phyloP scores from a whole-genome alignment of 2,888 invertebrate genomes.

The Aporophyla nigra region DNA sequence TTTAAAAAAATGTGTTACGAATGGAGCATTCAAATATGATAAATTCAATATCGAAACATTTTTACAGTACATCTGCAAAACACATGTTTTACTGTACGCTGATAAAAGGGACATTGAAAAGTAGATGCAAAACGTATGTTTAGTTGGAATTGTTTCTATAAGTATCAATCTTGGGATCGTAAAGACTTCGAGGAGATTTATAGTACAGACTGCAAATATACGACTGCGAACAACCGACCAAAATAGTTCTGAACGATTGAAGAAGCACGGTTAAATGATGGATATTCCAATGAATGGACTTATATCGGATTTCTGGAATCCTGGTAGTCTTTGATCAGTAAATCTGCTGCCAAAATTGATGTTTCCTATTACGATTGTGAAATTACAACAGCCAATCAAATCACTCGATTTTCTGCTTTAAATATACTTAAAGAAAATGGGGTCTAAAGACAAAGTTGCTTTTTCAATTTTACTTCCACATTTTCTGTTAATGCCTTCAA shows the following conservation, averaged over 20 bases:
- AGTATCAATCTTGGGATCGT: slow-evolving; percentile 55
- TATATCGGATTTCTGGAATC: slow-evolving; percentile 13
- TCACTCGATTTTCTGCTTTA: background rate
- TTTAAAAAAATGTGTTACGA: slow-evolving; percentile 22
- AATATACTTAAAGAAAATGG: background rate
- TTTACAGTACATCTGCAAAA: slow-evolving; percentile 10
- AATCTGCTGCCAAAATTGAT: slow-evolving; percentile 4
- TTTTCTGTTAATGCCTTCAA: slow-evolving; percentile 2
- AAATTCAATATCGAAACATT: slow-evolving; percentile 40
- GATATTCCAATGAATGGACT: slow-evolving; percentile 24
- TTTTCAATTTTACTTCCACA: slow-evolving; percentile 15
- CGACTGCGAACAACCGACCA: slow-evolving; percentile 46
- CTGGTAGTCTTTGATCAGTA: slow-evolving; percentile 26
- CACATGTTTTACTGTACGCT: slow-evolving; percentile 16
- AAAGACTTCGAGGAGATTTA: slow-evolving; percentile 58
- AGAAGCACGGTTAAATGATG: slow-evolving; percentile 21
- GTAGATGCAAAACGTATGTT: slow-evolving; percentile 39
- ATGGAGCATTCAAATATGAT: slow-evolving; percentile 10
- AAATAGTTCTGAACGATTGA: slow-evolving; percentile 50
- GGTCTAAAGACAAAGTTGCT: background rate
- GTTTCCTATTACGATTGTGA: background rate
- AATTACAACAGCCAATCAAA: slow-evolving; percentile 15
- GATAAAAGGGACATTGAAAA: slow-evolving; percentile 22
- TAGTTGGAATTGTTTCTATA: slow-evolving; percentile 50
- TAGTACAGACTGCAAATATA: slow-evolving; percentile 56